Base-by-base conservation (phyloP, 23 tunicate genomes). In the Clavelina lepadiformis region DNA sequence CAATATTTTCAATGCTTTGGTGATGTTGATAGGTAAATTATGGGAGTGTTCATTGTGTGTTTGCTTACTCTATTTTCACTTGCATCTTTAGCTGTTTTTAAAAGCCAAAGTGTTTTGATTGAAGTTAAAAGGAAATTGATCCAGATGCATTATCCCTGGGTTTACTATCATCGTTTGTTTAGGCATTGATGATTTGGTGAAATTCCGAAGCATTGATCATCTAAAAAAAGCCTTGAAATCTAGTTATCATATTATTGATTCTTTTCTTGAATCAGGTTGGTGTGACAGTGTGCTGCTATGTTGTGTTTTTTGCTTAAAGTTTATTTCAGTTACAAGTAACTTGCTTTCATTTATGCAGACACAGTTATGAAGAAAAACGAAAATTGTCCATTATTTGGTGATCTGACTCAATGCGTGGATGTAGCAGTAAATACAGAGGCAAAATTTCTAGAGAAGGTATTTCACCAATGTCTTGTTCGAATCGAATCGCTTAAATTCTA, bases 1-100 rank as follows among this genome's bases (percentile, higher is more conserved):
- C 36, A 80, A 87, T 73, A 76, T 87, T 15, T 87, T 79, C 44
- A 83, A 87, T 68, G 38, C 82, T 30, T 71, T 87, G 31, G 87
- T 87, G 29, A 45, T 87, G 32, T 65, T 87, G n/a, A 87, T 82
- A 65, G 96, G 96, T 87, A 46, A 65, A 30, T 11, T 41, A 11
- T 15, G 11, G 11, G 49, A 41, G 11, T 41, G 49, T 41, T 41
- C 49, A 41, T 41, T 15, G 15, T 41, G 49, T 41, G 49, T 41
- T 41, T 41, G 15, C 11, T n/a, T n/a, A n/a, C n/a, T n/a, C n/a
- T n/a, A n/a, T n/a, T n/a, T n/a, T n/a, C n/a, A n/a, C n/a, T n/a
- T n/a, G n/a, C n/a, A n/a, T n/a, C n/a, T n/a, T n/a, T n/a, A n/a
- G n/a, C n/a, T n/a, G n/a, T n/a, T n/a, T n/a, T n/a, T n/a, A n/a